Conservation (phyloP, 2,113 vertebrate genomes). For the Dascyllus trimaculatus region DNA sequence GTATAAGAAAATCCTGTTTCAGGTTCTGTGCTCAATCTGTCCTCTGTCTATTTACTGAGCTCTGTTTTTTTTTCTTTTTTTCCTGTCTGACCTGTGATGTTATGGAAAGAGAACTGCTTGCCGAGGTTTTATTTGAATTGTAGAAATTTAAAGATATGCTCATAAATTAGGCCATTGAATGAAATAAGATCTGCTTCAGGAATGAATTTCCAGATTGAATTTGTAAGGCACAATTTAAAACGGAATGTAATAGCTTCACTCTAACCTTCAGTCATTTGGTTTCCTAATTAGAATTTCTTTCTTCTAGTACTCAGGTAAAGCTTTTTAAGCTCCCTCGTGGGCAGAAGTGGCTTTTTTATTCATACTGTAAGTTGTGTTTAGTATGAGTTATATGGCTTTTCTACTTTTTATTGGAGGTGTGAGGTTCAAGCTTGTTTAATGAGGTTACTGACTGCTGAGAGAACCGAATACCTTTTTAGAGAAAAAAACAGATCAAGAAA, state of each 20-base stretch:
- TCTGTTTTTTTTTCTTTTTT: background rate
- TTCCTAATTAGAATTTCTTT: slow-evolving; percentile 19
- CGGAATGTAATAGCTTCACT: background rate
- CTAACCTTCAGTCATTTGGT: background rate
- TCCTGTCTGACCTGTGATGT: background rate
- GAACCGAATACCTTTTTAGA: background rate
- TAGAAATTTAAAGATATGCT: slow-evolving; percentile 23
- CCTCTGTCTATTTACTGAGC: slow-evolving; percentile 33
- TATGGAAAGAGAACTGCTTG: slow-evolving; percentile 12
- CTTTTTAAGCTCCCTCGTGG: background rate
- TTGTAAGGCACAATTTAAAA: slow-evolving; percentile 16
- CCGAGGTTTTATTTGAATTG: slow-evolving; percentile 33
- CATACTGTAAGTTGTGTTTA: background rate
- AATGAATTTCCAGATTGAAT: slow-evolving; percentile 34
- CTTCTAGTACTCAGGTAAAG: background rate
- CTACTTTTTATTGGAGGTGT: background rate
- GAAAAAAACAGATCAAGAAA: background rate
- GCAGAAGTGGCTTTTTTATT: slow-evolving; percentile 8
- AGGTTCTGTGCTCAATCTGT: slow-evolving; percentile 29
- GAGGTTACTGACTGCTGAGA: too few relatives aligned
- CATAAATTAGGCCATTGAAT: slow-evolving; percentile 27
- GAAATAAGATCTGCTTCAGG: slow-evolving; percentile 6
- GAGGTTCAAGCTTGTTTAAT: background rate
- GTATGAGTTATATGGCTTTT: background rate
- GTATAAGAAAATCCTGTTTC: slow-evolving; percentile 44